Conservation (phyloP, 1,140 invertebrate genomes). For the Harpegnathos saltator region DNA sequence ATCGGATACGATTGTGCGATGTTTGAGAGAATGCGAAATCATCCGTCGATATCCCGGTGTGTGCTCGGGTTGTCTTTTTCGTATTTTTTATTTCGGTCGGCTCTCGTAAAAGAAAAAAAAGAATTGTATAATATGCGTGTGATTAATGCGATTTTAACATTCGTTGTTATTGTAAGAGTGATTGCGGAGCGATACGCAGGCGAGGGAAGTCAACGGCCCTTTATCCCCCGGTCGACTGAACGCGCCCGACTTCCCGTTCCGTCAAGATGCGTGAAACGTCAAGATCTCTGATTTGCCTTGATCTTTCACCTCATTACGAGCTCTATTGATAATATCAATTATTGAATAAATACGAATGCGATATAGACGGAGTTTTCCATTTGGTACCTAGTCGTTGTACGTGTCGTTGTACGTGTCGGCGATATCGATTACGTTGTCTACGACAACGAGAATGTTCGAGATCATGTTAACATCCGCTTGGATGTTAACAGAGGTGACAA, state of each 20-base stretch:
- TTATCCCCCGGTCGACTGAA: conserved; percentile 9
- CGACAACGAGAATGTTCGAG: neutral
- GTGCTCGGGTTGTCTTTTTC: conserved; percentile 9
- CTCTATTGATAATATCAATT: conserved; percentile 80
- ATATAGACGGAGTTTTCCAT: conserved; percentile 70
- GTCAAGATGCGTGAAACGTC: conserved; percentile 54
- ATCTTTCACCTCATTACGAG: conserved; percentile 80
- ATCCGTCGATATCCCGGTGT: conserved; percentile 9
- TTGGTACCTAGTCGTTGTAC: conserved; percentile 33
- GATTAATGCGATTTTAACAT: conserved; percentile 55
- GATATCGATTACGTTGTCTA: neutral
- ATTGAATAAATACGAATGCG: conserved; percentile 81
- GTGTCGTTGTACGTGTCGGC: neutral
- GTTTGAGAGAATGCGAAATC: conserved; percentile 35
- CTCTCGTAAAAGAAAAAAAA: no score
- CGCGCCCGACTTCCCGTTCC: conserved; percentile 33
- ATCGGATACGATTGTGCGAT: conserved; percentile 37
- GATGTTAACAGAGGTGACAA: conserved; percentile 29
- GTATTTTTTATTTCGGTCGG: conserved; percentile 23
- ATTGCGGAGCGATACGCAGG: conserved; percentile 13
- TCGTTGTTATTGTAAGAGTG: conserved; percentile 51
- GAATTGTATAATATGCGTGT: conserved; percentile 43
- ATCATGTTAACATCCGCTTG: neutral
- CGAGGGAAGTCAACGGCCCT: neutral
- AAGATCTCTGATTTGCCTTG: conserved; percentile 79